Conservation (phyloP, 64 coral and sea anemone genomes). For the Pocillopora damicornis region DNA sequence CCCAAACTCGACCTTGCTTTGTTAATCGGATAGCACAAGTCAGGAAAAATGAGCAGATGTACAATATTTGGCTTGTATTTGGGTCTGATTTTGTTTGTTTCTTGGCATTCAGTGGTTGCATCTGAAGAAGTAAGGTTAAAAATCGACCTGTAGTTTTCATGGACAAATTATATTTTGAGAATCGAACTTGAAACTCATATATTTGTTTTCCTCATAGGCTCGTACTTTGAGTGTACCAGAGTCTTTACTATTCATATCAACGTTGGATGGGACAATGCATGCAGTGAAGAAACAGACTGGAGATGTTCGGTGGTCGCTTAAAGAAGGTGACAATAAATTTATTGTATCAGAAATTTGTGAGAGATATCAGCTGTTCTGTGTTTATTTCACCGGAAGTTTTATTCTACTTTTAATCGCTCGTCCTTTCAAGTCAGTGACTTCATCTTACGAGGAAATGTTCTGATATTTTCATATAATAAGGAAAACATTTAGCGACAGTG, state of each 20-base stretch:
- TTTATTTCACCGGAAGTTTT: background rate
- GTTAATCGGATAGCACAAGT: background rate
- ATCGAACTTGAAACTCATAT: background rate
- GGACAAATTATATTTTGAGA: background rate
- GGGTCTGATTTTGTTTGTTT: constrained; percentile 1
- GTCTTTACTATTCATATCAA: constrained; percentile 88
- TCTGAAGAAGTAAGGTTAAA: background rate
- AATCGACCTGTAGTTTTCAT: background rate
- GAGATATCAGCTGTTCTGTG: too few species aligned
- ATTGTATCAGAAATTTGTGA: too few species aligned
- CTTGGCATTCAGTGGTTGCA: background rate
- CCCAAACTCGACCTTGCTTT: background rate
- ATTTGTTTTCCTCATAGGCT: constrained; percentile 35
- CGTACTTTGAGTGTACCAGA: constrained; percentile 83
- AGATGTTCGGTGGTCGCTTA: constrained; percentile 85
- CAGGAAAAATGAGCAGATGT: constrained; percentile 16
- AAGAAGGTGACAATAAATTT: constrained; percentile 69
- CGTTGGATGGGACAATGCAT: constrained; percentile 91
- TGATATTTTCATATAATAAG: too few species aligned
- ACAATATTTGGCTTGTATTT: background rate
- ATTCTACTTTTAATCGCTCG: background rate
- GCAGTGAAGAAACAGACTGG: constrained; percentile 85
- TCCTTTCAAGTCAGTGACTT: background rate
- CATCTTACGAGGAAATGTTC: background rate
- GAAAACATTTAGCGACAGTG: too few species aligned